Conservation (phyloP, 1,140 invertebrate genomes). For the Oryctes rhinoceros region DNA sequence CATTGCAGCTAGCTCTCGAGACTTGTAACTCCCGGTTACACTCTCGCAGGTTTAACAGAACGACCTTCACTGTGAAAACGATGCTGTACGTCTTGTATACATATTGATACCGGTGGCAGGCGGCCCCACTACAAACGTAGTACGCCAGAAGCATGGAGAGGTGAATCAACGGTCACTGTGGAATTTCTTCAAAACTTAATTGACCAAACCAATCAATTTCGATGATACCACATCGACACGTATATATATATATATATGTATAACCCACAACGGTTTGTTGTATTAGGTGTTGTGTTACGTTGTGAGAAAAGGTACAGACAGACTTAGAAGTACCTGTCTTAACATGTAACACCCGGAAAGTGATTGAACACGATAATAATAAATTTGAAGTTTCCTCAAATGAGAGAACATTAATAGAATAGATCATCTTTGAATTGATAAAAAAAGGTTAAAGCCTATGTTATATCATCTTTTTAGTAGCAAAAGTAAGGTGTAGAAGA, state of each 20-base stretch:
- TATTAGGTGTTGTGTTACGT: not conserved
- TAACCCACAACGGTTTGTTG: not conserved
- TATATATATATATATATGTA: not conserved
- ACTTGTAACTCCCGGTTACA: not conserved
- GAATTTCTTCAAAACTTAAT: conserved; percentile 19
- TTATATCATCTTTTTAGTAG: too few species aligned
- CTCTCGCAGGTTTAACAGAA: not conserved
- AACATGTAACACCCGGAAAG: too few species aligned
- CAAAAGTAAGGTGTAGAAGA: too few species aligned
- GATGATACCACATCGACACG: not conserved
- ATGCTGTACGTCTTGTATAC: not conserved
- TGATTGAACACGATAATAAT: too few species aligned
- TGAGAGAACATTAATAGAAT: too few species aligned
- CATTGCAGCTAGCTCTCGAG: not conserved
- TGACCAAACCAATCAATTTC: conserved; percentile 21
- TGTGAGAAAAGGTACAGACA: too few species aligned
- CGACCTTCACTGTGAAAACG: not conserved
- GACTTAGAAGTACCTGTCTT: too few species aligned
- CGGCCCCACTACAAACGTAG: not conserved
- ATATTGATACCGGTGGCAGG: not conserved
- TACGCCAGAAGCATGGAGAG: not conserved
- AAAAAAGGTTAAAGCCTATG: too few species aligned
- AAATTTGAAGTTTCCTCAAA: too few species aligned
- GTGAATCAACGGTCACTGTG: conserved; percentile 16
- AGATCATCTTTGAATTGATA: too few species aligned